Evolutionary conservation across 2,797 vertebrate species (phyloP).

Genomic region (Oreochromis grahami): DNA sequence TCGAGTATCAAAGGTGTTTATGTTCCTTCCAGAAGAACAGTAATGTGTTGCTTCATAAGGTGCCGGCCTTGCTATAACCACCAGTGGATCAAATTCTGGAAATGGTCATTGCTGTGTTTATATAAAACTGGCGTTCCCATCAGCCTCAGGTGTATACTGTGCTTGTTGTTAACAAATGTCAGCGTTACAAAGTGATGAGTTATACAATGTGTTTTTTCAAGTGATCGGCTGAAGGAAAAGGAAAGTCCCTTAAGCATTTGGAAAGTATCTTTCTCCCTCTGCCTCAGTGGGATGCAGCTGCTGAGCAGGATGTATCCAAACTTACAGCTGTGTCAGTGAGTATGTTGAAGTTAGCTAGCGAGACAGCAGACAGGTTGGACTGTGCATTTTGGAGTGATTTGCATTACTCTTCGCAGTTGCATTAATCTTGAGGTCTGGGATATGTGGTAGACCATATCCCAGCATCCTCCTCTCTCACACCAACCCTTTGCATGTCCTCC

Average conservation of each 20-base stretch:
- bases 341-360: not conserved
- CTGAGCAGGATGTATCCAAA: not conserved
- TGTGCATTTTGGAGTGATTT: not conserved
- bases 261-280: not conserved
- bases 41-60: not conserved
- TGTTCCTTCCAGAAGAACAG: not conserved
- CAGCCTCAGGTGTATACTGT: not conserved
- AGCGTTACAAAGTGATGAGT: not conserved
- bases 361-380: not conserved
- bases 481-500: not conserved
- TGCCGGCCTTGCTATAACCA: not conserved
- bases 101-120: not conserved
- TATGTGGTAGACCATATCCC: not conserved
- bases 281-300: not conserved
- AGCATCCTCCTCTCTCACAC: not conserved
- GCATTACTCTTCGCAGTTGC: not conserved
- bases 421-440: too few species aligned
- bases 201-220: not conserved
- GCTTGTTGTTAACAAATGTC: not conserved
- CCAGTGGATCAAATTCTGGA: not conserved
- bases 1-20: not conserved
- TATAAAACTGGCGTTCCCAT: not conserved
- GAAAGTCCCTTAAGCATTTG: not conserved
- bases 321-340: not conserved
- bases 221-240: not conserved